phyloP scores from a whole-genome alignment of 2,888 invertebrate species.

The Nomada ruficornis region DNA sequence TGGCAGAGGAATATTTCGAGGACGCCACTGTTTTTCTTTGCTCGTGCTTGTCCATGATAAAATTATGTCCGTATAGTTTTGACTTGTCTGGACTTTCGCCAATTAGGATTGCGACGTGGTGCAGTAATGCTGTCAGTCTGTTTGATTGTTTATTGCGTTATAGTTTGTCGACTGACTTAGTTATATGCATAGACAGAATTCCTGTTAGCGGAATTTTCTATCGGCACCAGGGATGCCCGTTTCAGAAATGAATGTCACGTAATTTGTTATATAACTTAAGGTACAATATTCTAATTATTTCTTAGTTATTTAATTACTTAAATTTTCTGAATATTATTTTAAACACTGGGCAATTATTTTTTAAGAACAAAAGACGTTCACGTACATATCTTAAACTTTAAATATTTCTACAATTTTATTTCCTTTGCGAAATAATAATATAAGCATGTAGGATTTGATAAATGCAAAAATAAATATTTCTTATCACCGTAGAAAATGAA shows the following conservation, averaged over 20 bases:
- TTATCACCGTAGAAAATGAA: too few relatives aligned
- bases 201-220: background rate
- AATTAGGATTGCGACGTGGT: slow-evolving; percentile 28
- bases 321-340: too few relatives aligned
- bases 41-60: slow-evolving; percentile 18
- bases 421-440: too few relatives aligned
- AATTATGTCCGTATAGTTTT: slow-evolving; percentile 17
- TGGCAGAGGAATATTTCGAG: background rate
- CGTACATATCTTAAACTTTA: too few relatives aligned
- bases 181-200: background rate
- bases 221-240: background rate
- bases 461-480: too few relatives aligned
- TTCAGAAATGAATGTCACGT: background rate
- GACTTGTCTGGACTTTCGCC: slow-evolving; percentile 24
- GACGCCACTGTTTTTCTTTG: slow-evolving; percentile 5
- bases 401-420: too few relatives aligned
- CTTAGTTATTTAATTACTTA: too few relatives aligned
- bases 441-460: too few relatives aligned
- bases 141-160: slow-evolving; percentile 25
- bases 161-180: background rate
- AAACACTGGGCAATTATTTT: too few relatives aligned
- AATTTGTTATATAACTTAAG: background rate
- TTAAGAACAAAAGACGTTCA: too few relatives aligned
- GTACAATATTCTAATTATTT: too few relatives aligned
- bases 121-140: slow-evolving; percentile 26